phyloP scores from a whole-genome alignment of 1,140 invertebrate genomes.

The Pinna nobilis region DNA sequence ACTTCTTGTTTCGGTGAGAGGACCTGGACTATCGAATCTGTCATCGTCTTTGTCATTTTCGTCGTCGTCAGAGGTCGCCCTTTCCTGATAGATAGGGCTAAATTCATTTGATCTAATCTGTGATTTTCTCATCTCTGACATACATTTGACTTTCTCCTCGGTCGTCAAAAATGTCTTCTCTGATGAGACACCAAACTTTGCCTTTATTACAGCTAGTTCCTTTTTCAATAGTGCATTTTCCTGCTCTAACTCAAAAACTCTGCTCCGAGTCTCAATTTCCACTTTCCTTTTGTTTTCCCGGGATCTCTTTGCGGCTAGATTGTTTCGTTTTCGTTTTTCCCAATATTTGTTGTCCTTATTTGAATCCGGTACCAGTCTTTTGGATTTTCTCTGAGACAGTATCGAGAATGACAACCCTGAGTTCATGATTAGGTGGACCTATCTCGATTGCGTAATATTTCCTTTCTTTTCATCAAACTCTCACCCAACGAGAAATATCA shows the following conservation, averaged over 20 bases:
- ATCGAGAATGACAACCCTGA: no score
- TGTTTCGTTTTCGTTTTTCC: conserved; percentile 94
- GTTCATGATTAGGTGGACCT: no score
- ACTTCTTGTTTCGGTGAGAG: background rate
- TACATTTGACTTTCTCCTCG: background rate
- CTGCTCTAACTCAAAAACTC: conserved; percentile 15
- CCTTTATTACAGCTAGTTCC: conserved; percentile 25
- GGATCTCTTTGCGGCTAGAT: conserved; percentile 78
- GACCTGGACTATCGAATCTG: background rate
- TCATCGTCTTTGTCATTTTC: background rate
- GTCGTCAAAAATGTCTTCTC: conserved; percentile 10
- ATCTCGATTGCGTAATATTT: no score
- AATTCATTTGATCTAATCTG: background rate
- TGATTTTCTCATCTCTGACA: background rate
- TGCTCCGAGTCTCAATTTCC: conserved; percentile 10
- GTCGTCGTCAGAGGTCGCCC: background rate
- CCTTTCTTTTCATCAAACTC: no score
- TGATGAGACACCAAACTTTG: conserved; percentile 16
- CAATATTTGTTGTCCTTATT: conserved; percentile 98
- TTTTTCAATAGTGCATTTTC: conserved; percentile 35
- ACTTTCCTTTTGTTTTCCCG: conserved; percentile 34
- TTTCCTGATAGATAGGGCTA: background rate
- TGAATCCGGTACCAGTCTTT: conserved; percentile 86
- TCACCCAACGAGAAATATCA: no score
- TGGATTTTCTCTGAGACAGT: conserved; percentile 24